Evolutionary conservation across 2,888 invertebrate genomes (phyloP), one percentile per base, ranked within the genome.

Genomic region (Punctoribates punctum): DNA sequence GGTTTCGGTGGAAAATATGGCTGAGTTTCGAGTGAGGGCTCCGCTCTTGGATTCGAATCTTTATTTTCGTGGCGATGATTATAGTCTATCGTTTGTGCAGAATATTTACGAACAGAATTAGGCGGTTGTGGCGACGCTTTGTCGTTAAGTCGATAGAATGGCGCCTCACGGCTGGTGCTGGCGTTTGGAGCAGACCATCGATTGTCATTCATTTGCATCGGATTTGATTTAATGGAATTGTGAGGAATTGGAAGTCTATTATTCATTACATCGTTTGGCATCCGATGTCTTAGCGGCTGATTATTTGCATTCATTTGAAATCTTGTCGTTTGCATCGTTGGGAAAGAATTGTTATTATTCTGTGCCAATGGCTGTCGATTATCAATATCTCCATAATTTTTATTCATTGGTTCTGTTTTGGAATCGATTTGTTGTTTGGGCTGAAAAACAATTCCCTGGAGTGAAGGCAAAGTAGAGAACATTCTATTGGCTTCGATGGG

Each of bases 51-150:
- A 5, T 62, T 27, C 1, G 27, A 34, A 34, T 65, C 38, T 34
- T 20, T 65, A 13, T 34, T 65, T 15, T 65, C 34, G 3, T 57
- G 65, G 0, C n/a, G 34, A 27, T 65, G 65, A 38, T 65, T 65
- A 34, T 65, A 65, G n/a, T 65, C 65, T 8, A 65, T 65, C 1
- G 65, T 65, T 65, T 65, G 65, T 6, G 65, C 65, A 11, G 65
- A 65, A 65, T 65, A 65, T 65, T 17, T 65, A 8, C 65, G 15
- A 25, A 17, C 11, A 29, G 38, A 27, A 34, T 62, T 15, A 27
- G 62, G 15, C 27, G 1, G 17, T 34, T 65, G 65, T 29, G 8
- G 3, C 1, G 65, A 9, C 17, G 2, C 8, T 4, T 3, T 34
- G 20, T 65, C 65, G 3, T 29, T 34, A 17, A 62, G 8, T 8